These are phyloP conservation scores for Chelidonichthys spinosus DNA, from an alignment of 2,797 vertebrate species.

Conservation along the genomic window DNA sequence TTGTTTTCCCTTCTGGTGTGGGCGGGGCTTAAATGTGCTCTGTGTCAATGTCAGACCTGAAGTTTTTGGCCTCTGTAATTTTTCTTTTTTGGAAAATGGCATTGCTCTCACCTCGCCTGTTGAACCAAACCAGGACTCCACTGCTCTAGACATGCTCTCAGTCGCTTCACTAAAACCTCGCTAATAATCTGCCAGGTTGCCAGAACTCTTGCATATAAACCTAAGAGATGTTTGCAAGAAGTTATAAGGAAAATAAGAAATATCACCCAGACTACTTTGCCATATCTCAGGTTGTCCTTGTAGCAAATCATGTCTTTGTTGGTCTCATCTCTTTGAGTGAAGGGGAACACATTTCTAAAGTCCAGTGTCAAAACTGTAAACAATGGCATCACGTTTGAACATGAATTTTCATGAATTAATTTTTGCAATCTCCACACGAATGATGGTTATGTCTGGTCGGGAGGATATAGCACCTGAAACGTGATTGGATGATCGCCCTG, in stretches of 20 bases:
- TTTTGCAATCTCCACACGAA: conserved; percentile 16
- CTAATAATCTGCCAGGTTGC: conserved; percentile 28
- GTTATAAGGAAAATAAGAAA: conserved; percentile 18
- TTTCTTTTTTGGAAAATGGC: background rate
- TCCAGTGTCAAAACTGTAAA: conserved; percentile 36
- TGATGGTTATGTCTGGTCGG: conserved; percentile 11
- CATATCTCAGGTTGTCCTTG: conserved; percentile 31
- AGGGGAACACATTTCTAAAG: conserved; percentile 28
- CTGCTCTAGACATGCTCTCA: background rate
- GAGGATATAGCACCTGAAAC: conserved; percentile 11
- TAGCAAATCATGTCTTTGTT: conserved; percentile 18
- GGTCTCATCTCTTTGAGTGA: conserved; percentile 17
- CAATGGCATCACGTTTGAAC: conserved; percentile 19
- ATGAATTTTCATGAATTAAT: conserved; percentile 7
- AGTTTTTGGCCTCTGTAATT: background rate
- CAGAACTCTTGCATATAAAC: conserved; percentile 10
- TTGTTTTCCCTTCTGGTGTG: background rate
- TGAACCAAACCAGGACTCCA: conserved; percentile 5
- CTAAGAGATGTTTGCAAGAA: conserved; percentile 10
- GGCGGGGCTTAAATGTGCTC: background rate
- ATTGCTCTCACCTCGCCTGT: background rate
- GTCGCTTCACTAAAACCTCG: conserved; percentile 13
- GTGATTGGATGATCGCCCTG: conserved; percentile 14
- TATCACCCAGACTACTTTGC: conserved; percentile 39
- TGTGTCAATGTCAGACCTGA: background rate